These are phyloP conservation scores for Melanocharis versteri DNA, from an alignment of 2,113 vertebrate genomes.

Conservation along the genomic window DNA sequence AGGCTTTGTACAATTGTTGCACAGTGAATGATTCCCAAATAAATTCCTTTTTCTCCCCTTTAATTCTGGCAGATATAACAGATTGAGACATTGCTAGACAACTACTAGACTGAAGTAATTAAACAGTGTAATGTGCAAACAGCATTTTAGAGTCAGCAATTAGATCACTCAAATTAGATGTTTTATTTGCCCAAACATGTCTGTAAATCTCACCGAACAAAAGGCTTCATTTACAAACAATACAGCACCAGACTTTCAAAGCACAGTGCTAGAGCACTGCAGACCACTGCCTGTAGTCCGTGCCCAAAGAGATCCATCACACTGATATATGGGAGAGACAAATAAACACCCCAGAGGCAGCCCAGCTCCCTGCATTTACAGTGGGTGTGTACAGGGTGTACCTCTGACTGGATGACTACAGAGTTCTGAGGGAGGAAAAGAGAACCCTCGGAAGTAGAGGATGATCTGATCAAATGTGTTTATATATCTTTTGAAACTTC, in stretches of 20 bases:
- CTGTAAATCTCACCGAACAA: background rate
- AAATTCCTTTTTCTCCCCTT: background rate
- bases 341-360: background rate
- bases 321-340: accelerated
- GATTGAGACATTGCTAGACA: constrained; percentile 45
- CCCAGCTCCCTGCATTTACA: background rate
- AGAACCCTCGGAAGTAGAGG: background rate
- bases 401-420: background rate
- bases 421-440: background rate
- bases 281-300: background rate
- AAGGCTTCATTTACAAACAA: constrained; percentile 22
- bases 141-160: constrained; percentile 52
- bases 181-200: constrained; percentile 36
- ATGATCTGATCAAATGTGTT: background rate
- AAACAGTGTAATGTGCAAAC: constrained; percentile 50
- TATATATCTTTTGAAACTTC: background rate
- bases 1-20: background rate
- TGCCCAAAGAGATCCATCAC: background rate
- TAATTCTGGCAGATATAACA: constrained; percentile 25
- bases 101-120: constrained; percentile 56
- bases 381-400: accelerated
- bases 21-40: background rate
- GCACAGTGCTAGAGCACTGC: background rate
- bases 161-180: constrained; percentile 40
- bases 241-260: background rate